A percentile compares a stretch with the other conserved stretches of the same genome.
Conservation (phyloP, 2,797 vertebrate genomes). For the Dicrostonyx torquatus region DNA sequence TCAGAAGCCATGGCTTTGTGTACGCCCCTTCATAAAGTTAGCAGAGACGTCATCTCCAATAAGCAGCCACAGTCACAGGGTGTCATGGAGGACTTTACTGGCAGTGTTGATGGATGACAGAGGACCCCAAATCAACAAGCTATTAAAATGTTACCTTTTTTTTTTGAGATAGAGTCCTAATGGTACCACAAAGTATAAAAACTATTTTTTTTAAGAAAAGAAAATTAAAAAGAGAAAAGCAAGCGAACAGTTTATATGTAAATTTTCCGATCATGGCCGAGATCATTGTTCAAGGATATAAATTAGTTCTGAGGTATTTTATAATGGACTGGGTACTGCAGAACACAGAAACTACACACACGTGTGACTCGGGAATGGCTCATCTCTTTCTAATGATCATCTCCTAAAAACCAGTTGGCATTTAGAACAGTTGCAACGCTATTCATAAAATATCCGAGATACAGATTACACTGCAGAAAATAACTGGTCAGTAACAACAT, state of each 20-base stretch:
- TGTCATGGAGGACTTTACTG: conserved; percentile 67
- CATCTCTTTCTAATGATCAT: conserved; percentile 27
- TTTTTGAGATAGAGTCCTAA: conserved; percentile 31
- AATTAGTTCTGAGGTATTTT: conserved; percentile 73
- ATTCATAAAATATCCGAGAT: conserved; percentile 58
- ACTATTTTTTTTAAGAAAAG: conserved; percentile 15
- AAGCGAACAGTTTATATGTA: neutral
- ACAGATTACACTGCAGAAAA: conserved; percentile 56
- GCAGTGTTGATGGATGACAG: conserved; percentile 26
- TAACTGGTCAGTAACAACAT: conserved; percentile 60
- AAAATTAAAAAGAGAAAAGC: no score
- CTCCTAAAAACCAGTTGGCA: conserved; percentile 25
- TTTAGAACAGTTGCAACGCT: conserved; percentile 58
- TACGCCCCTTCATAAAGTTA: neutral
- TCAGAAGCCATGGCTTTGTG: neutral
- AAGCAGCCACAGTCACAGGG: conserved; percentile 54
- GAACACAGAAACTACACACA: neutral
- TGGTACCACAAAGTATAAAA: conserved; percentile 67
- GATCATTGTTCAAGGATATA: conserved; percentile 54
- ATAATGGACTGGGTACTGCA: conserved; percentile 21
- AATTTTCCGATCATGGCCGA: conserved; percentile 41
- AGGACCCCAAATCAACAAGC: conserved; percentile 53
- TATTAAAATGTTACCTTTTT: conserved; percentile 56
- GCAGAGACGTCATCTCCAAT: conserved; percentile 19
- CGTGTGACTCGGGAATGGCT: neutral